Evolutionary conservation across 2,888 invertebrate species (phyloP).

Genomic region (Aproaerema taeniolella): DNA sequence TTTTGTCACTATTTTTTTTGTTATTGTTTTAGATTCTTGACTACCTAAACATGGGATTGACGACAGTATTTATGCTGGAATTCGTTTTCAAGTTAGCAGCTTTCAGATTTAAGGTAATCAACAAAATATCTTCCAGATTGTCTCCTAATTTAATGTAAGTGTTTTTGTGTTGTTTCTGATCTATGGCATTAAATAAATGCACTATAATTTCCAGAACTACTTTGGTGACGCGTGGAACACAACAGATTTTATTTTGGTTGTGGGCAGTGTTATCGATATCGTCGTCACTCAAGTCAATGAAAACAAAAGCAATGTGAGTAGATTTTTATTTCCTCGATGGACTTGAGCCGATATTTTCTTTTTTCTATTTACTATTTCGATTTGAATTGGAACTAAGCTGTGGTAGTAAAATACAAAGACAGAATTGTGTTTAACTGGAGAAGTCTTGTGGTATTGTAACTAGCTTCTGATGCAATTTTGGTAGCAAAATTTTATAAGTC

Average conservation of each 20-base stretch:
- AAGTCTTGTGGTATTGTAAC: no score
- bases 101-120: constrained; percentile 95
- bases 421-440: no score
- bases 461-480: no score
- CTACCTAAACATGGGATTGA: constrained; percentile 96
- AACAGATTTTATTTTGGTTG: constrained; percentile 96
- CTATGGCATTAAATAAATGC: not conserved
- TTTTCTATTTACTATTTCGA: no score
- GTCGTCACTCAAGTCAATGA: constrained; percentile 97
- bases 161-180: not conserved
- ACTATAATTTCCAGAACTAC: constrained; percentile 84
- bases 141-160: not conserved
- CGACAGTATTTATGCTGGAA: constrained; percentile 97
- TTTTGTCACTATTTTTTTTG: not conserved
- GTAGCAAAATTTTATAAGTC: no score
- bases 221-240: constrained; percentile 99
- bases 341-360: no score
- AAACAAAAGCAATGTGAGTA: constrained; percentile 31
- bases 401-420: no score
- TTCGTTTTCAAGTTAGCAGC: constrained; percentile 98
- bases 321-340: no score
- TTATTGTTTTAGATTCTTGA: constrained; percentile 82
- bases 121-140: no score
- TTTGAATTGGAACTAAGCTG: no score
- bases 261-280: constrained; percentile 97